Conservation (phyloP, 1,140 invertebrate species). For the Augochlora pura region DNA sequence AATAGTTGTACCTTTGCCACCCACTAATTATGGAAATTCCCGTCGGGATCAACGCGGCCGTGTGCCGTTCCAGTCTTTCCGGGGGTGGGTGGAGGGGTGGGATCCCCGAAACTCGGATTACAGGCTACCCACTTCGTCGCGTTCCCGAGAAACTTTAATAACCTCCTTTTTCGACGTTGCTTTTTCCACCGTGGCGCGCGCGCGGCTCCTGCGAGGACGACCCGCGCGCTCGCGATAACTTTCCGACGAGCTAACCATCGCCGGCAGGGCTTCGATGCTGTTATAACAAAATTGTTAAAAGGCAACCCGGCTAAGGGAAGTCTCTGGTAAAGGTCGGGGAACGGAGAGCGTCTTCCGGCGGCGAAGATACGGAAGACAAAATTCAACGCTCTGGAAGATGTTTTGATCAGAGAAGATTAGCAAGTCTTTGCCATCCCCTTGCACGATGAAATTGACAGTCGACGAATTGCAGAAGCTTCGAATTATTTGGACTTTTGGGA, state of each 20-base stretch:
- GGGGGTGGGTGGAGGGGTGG: too few species aligned
- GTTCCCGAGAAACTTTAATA: slow-evolving; percentile 4
- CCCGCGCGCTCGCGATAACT: not conserved
- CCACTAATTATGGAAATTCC: slow-evolving; percentile 48
- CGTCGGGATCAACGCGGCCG: not conserved
- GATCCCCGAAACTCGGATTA: slow-evolving; percentile 21
- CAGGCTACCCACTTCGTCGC: slow-evolving; percentile 4
- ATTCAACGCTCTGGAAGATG: too few species aligned
- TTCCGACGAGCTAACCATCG: not conserved
- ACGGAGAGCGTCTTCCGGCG: too few species aligned
- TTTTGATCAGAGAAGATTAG: too few species aligned
- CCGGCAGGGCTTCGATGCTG: not conserved
- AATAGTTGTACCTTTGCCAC: slow-evolving; percentile 47
- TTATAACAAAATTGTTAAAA: slow-evolving; percentile 8
- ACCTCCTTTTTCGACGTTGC: not conserved
- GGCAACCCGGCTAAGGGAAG: too few species aligned
- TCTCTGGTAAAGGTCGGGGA: too few species aligned
- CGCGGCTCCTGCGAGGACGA: too few species aligned
- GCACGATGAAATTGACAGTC: too few species aligned
- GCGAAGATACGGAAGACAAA: too few species aligned
- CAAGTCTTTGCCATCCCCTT: too few species aligned
- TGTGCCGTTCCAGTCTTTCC: slow-evolving; percentile 18
- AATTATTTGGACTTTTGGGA: too few species aligned
- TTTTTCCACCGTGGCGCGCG: not conserved
- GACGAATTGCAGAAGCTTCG: too few species aligned